Evolutionary conservation across 2,888 invertebrate genomes (phyloP).

Genomic region (Volucella inflata): DNA sequence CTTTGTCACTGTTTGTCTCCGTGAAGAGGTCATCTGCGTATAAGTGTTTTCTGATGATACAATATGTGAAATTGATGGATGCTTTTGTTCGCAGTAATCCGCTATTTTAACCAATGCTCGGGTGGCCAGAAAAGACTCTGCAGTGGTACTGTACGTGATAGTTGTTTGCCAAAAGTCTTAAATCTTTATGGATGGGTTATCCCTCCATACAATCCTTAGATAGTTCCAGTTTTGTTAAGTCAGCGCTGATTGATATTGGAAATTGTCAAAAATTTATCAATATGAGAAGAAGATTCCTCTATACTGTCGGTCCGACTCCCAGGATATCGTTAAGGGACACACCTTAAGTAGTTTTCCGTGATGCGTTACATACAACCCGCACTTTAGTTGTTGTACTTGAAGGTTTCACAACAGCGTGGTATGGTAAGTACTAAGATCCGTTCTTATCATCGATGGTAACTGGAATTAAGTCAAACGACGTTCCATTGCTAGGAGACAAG

Average conservation of each 20-base stretch:
- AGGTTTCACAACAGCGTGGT: background rate
- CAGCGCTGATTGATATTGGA: background rate
- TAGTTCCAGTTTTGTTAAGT: too few species aligned
- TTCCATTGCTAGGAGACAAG: too few species aligned
- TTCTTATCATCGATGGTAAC: too few species aligned
- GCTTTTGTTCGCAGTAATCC: background rate
- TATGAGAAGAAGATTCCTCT: conserved; percentile 9
- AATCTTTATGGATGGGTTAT: too few species aligned
- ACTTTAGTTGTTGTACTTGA: background rate
- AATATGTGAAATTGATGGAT: conserved; percentile 2
- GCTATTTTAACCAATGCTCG: background rate
- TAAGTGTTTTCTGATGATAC: too few species aligned
- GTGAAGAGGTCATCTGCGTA: too few species aligned
- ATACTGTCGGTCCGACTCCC: conserved; percentile 14
- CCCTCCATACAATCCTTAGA: background rate
- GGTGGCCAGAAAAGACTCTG: too few species aligned
- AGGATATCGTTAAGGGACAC: conserved; percentile 22
- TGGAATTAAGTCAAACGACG: background rate
- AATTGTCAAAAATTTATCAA: conserved; percentile 17
- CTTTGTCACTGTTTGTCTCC: too few species aligned
- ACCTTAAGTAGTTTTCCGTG: background rate
- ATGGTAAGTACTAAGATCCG: too few species aligned
- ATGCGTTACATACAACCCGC: conserved; percentile 5
- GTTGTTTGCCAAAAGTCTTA: too few species aligned
- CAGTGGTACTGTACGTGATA: too few species aligned